Evolutionary conservation across 2,113 vertebrate genomes (phyloP), one percentile per base, ranked within the genome.

Genomic region (Oriolus oriolus): DNA sequence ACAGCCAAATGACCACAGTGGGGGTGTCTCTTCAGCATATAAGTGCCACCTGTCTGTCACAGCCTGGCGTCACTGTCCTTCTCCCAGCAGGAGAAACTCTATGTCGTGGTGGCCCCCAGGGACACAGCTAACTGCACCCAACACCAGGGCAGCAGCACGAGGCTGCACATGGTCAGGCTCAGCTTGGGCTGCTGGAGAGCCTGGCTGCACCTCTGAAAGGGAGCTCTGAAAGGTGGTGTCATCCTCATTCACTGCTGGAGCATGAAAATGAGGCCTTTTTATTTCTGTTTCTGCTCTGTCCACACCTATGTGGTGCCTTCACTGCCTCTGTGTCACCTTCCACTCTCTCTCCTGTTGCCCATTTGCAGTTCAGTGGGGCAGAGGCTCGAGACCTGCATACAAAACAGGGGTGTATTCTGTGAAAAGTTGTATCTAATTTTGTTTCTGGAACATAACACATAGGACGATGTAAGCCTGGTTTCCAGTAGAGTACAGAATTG

Each of bases 1-100:
- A 37, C 31, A 66, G 21, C 37, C 60, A 70, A 19, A 27, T 54
- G 6, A 18, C 14, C 45, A 7, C 42, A 31, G 0, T 23, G 50
- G 8, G 1, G 0, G 4, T 21, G 6, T 44, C 44, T 41, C 14
- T 30, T 30, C 21, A 18, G 19, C 39, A 44, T 1, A 0, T 30
- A 53, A 39, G 21, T 56, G 23, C 8, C 41, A 47, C 33, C 17
- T 2, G 0, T 10, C 11, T 39, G 6, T 61, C 70, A 65, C 45
- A 79, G 54, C 44, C 33, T 71, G 47, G 37, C 0, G 1, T 42
- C 37, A 35, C 27, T 35, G 27, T 64, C 54, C 54, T 65, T 35
- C 35, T 52, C 33, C 45, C 2, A 0, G 3, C 5, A 11, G 54
- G 23, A 88, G 5, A 64, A 45, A 15, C 28, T 45, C 16, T 31